Evolutionary conservation across 2,888 invertebrate genomes (phyloP).

Genomic region (Crocallis elinguaria): DNA sequence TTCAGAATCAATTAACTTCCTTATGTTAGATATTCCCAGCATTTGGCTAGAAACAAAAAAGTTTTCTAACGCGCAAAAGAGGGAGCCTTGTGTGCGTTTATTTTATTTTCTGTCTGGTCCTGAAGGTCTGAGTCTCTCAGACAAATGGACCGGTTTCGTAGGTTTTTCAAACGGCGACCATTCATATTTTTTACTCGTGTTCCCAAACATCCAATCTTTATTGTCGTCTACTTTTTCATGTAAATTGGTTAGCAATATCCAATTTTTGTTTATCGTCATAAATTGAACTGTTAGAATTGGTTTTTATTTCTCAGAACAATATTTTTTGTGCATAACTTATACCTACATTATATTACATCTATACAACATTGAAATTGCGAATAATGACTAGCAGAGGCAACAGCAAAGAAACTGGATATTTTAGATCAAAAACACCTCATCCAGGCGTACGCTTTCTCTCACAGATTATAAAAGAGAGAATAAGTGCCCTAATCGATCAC

Average conservation of each 20-base stretch:
- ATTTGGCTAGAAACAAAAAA: not conserved
- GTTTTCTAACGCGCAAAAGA: constrained; percentile 12
- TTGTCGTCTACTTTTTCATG: constrained; percentile 29
- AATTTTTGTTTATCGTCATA: constrained; percentile 16
- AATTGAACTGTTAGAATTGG: constrained; percentile 4
- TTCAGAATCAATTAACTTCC: too few species aligned
- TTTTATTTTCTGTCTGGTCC: constrained; percentile 62
- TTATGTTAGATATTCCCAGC: too few species aligned
- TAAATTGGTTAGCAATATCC: constrained; percentile 22
- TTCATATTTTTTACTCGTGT: constrained; percentile 49
- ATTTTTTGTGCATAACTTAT: not conserved
- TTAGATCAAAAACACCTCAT: too few species aligned
- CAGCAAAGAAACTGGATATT: too few species aligned
- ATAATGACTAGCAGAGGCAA: too few species aligned
- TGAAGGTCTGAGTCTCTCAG: constrained; percentile 45
- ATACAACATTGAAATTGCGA: too few species aligned
- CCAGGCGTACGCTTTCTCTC: too few species aligned
- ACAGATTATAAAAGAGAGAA: too few species aligned
- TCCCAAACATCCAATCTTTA: constrained; percentile 34
- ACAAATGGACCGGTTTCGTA: constrained; percentile 71
- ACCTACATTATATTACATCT: too few species aligned
- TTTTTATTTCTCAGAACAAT: not conserved
- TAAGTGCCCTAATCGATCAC: too few species aligned
- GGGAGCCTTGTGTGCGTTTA: constrained; percentile 50
- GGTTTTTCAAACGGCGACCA: constrained; percentile 53